Evolutionary conservation across 2,113 vertebrate genomes (phyloP).

Genomic region (Corythaixoides concolor): DNA sequence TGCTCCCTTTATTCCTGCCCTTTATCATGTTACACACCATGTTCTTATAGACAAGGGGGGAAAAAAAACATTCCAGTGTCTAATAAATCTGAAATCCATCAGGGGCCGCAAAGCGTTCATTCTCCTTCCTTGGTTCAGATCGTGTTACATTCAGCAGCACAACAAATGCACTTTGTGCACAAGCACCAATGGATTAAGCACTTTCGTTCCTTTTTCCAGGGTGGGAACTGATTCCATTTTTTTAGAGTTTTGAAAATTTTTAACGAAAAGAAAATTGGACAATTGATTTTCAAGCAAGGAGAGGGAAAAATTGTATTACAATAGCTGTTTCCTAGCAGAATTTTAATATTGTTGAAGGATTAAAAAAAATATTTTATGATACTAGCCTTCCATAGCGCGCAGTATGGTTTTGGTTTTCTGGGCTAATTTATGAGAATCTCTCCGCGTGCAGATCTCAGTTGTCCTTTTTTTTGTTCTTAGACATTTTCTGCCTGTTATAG

Average conservation of each 20-base stretch:
- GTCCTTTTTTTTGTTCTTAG: slow-evolving; percentile 38
- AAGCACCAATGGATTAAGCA: slow-evolving; percentile 39
- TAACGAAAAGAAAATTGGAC: neutral
- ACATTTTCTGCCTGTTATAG: slow-evolving; percentile 34
- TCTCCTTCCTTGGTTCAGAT: slow-evolving; percentile 50
- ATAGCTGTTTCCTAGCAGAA: slow-evolving; percentile 10
- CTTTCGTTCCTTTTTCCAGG: slow-evolving; percentile 28
- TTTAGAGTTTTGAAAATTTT: slow-evolving; percentile 13
- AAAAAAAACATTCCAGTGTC: slow-evolving; percentile 63
- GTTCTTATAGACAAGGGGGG: slow-evolving; percentile 58
- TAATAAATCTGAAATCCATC: slow-evolving; percentile 73
- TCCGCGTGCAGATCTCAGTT: slow-evolving; percentile 21
- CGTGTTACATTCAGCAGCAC: slow-evolving; percentile 59
- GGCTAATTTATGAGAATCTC: slow-evolving; percentile 50
- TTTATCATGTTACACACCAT: slow-evolving; percentile 68
- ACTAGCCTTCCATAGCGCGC: neutral
- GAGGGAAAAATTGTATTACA: neutral
- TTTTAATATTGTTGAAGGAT: slow-evolving; percentile 15
- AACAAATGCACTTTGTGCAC: slow-evolving; percentile 68
- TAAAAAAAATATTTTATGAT: slow-evolving; percentile 10
- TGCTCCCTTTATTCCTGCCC: slow-evolving; percentile 61
- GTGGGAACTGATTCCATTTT: neutral
- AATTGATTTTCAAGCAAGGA: neutral
- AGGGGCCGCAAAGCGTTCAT: slow-evolving; percentile 47
- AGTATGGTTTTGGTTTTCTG: slow-evolving; percentile 25